Conservation (phyloP, 1,140 invertebrate genomes). For the Papilio xuthus region DNA sequence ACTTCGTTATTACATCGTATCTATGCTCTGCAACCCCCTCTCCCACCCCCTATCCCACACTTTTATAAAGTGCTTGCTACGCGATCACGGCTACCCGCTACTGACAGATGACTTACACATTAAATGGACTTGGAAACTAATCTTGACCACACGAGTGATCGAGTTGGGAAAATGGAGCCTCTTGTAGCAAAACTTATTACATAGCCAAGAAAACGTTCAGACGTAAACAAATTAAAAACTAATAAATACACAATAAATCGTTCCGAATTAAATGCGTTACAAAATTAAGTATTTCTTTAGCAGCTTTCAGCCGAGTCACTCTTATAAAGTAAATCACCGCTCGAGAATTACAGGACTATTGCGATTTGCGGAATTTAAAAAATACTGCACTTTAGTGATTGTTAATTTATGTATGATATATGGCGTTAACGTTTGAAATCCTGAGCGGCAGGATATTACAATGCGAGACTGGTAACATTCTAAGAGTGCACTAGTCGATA, state of each 20-base stretch:
- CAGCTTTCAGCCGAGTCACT: constrained; percentile 63
- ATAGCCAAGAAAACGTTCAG: constrained; percentile 43
- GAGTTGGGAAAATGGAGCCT: constrained; percentile 17
- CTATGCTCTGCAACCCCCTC: constrained; percentile 48
- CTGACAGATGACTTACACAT: constrained; percentile 27
- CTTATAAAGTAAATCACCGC: constrained; percentile 35
- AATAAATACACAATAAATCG: constrained; percentile 65
- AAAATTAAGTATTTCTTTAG: constrained; percentile 65
- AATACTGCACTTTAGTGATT: background rate
- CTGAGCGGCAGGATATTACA: constrained; percentile 33
- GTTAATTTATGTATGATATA: background rate
- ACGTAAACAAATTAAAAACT: constrained; percentile 64
- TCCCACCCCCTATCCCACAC: constrained; percentile 48
- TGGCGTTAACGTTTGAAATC: background rate
- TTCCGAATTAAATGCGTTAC: constrained; percentile 63
- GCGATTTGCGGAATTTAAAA: background rate
- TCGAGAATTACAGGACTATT: background rate
- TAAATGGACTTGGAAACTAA: constrained; percentile 31
- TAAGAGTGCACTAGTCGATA: constrained; percentile 57
- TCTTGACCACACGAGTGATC: background rate
- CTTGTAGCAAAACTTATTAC: constrained; percentile 40
- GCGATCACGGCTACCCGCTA: constrained; percentile 43
- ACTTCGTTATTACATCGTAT: constrained; percentile 60
- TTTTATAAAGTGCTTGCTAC: constrained; percentile 59
- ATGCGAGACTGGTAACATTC: constrained; percentile 56